Conservation (phyloP, 2,888 invertebrate species). For the Microctonus brassicae region DNA sequence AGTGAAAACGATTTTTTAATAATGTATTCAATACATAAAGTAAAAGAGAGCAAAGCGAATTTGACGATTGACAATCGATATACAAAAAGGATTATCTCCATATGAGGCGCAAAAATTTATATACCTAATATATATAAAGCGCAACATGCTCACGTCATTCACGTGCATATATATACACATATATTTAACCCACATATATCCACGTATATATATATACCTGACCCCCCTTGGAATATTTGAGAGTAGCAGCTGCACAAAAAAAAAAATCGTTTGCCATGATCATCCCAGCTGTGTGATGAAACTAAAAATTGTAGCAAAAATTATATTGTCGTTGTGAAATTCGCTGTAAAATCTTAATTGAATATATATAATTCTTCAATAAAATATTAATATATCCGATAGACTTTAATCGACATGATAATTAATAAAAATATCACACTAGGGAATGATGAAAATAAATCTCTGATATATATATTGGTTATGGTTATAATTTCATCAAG, state of each 20-base stretch:
- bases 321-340: constrained; percentile 54
- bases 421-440: too few species aligned
- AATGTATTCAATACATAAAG: constrained; percentile 44
- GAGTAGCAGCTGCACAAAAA: constrained; percentile 58
- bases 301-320: too few species aligned
- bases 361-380: too few species aligned
- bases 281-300: constrained; percentile 62
- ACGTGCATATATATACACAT: not conserved
- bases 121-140: not conserved
- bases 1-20: constrained; percentile 59
- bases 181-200: not conserved
- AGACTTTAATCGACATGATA: too few species aligned
- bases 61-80: constrained; percentile 27
- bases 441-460: too few species aligned
- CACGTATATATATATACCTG: not conserved
- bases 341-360: not conserved
- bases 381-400: too few species aligned
- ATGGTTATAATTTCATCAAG: not conserved
- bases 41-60: constrained; percentile 54
- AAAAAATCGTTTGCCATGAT: constrained; percentile 33
- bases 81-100: constrained; percentile 52
- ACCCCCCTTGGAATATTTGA: not conserved
- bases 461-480: too few species aligned
- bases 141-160: constrained; percentile 26
- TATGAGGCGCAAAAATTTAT: constrained; percentile 61